Evolutionary conservation across 2,113 vertebrate species (phyloP).

Genomic region (Varanus komodoensis): DNA sequence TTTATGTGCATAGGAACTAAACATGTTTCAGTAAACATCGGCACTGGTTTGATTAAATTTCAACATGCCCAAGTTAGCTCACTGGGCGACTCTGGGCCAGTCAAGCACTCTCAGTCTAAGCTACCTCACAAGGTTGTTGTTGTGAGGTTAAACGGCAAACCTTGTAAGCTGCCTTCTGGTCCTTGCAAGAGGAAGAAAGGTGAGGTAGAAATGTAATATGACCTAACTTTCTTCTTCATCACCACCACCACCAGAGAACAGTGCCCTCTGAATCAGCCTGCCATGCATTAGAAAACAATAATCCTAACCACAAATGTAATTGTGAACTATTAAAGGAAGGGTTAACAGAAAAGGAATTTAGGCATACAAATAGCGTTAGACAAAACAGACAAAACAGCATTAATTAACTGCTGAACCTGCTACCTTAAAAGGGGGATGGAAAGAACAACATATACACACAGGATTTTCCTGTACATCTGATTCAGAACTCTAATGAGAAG

Average conservation of each 20-base stretch:
- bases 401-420: neutral
- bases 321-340: neutral
- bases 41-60: rapidly evolving
- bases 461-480: neutral
- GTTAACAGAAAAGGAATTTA: neutral
- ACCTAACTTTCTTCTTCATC: too few species aligned
- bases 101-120: too few species aligned
- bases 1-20: neutral
- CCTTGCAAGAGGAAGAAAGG: too few species aligned
- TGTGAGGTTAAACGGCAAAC: too few species aligned
- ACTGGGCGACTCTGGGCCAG: too few species aligned
- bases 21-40: rapidly evolving
- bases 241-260: too few species aligned
- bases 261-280: neutral
- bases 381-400: neutral
- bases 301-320: neutral
- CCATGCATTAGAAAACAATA: neutral
- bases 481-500: neutral
- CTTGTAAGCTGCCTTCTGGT: too few species aligned
- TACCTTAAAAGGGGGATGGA: neutral
- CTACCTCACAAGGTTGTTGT: too few species aligned
- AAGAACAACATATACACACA: neutral
- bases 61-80: rapidly evolving
- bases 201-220: too few species aligned
- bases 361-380: neutral